These are phyloP conservation scores for Symphodus melops DNA, from an alignment of 2,113 vertebrate species.

Conservation along the genomic window DNA sequence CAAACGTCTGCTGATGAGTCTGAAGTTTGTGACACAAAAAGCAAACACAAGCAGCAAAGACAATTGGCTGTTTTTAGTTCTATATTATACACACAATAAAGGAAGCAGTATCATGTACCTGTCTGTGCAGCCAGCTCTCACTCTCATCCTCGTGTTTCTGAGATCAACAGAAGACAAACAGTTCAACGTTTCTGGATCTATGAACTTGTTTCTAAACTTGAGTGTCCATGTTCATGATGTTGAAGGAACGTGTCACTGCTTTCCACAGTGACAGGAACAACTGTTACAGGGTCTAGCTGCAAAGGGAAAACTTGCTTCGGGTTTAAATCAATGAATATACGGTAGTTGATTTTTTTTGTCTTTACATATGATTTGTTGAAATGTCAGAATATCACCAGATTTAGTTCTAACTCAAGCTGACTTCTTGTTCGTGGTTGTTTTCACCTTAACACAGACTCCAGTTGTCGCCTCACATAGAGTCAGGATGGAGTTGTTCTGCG, in stretches of 20 bases:
- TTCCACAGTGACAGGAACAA: too few relatives aligned
- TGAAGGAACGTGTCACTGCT: background rate
- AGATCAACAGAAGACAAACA: constrained; percentile 30
- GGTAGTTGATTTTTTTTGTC: constrained; percentile 6
- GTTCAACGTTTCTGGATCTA: background rate
- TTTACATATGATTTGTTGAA: constrained; percentile 1
- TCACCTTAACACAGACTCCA: constrained; percentile 95
- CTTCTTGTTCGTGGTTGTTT: background rate
- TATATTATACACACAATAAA: background rate
- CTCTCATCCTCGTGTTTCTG: constrained; percentile 99
- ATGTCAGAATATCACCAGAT: background rate
- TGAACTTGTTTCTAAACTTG: background rate
- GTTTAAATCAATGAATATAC: background rate
- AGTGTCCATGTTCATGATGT: background rate
- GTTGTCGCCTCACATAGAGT: constrained; percentile 96
- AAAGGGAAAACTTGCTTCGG: background rate
- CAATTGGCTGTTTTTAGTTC: background rate
- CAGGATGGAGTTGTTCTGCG: constrained; percentile 96
- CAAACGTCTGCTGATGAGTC: background rate
- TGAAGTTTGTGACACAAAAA: background rate
- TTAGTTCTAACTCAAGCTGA: background rate
- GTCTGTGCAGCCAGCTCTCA: constrained; percentile 94
- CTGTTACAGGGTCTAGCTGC: background rate
- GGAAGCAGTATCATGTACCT: constrained; percentile 82
- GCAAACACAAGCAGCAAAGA: background rate